Percentiles rank a stretch among this genome's conserved stretches.
Conservation (phyloP, 1,140 invertebrate genomes). For the Dolichoris vasculosae region DNA sequence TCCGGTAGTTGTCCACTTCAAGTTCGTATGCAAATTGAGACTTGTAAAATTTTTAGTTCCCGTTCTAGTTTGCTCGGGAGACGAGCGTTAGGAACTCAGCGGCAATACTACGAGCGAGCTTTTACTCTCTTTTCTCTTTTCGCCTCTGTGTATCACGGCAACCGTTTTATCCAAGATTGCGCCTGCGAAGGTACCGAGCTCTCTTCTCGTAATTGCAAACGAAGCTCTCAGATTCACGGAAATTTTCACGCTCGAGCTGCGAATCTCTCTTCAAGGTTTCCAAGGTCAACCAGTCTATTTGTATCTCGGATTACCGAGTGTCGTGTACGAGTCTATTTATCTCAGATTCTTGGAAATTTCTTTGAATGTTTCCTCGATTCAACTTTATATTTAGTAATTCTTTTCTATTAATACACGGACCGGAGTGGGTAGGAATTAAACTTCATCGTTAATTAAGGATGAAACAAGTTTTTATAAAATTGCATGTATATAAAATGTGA, state of each 20-base stretch:
- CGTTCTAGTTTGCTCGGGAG: constrained; percentile 22
- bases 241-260: constrained; percentile 26
- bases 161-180: not conserved
- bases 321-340: not conserved
- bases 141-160: not conserved
- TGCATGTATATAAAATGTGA: no score
- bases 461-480: no score
- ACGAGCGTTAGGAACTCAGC: not conserved
- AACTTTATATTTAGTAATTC: not conserved
- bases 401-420: not conserved
- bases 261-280: constrained; percentile 15
- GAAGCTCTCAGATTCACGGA: constrained; percentile 30
- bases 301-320: not conserved
- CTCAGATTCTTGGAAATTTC: not conserved
- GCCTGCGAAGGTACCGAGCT: not conserved
- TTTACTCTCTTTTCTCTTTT: not conserved
- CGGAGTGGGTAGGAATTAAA: no score
- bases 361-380: not conserved
- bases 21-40: constrained; percentile 45
- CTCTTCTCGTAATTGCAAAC: constrained; percentile 21
- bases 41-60: constrained; percentile 49
- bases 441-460: no score
- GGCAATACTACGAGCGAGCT: not conserved
- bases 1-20: not conserved
- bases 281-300: constrained; percentile 40